These are phyloP conservation scores for Phacellophora camtschatica DNA, from an alignment of 30 jellyfish, hydroid and myxozoan genomes.

Conservation along the genomic window DNA sequence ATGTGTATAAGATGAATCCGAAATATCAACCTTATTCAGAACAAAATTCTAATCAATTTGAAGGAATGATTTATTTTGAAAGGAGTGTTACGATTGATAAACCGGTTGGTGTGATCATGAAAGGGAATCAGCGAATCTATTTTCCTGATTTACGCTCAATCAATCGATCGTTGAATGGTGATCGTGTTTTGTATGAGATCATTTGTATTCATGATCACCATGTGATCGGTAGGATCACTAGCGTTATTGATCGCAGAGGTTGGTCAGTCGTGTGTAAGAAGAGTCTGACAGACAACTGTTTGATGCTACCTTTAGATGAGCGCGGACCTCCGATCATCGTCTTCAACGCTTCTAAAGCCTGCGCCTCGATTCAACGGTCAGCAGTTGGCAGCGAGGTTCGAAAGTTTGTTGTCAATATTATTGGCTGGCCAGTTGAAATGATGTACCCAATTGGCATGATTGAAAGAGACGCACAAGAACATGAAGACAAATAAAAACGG, in stretches of 20 bases:
- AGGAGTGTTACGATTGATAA: not conserved
- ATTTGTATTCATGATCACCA: not conserved
- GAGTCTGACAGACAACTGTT: slow-evolving; percentile 8
- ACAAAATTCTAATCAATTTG: not conserved
- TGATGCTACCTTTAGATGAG: slow-evolving; percentile 42
- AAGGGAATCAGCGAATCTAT: not conserved
- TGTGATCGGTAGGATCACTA: slow-evolving; percentile 15
- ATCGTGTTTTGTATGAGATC: slow-evolving; percentile 15
- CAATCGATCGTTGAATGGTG: slow-evolving; percentile 60
- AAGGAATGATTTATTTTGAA: slow-evolving; percentile 18
- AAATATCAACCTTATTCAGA: slow-evolving; percentile 1
- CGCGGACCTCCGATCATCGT: slow-evolving; percentile 62
- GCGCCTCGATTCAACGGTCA: not conserved
- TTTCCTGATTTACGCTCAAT: slow-evolving; percentile 19
- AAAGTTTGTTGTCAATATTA: slow-evolving; percentile 6
- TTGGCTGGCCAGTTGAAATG: slow-evolving; percentile 63
- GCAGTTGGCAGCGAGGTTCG: slow-evolving; percentile 26
- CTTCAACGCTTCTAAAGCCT: not conserved
- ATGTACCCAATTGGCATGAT: slow-evolving; percentile 55
- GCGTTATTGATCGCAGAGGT: slow-evolving; percentile 10
- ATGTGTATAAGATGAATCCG: not conserved
- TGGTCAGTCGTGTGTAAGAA: slow-evolving; percentile 21
- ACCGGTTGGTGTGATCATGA: slow-evolving; percentile 10
- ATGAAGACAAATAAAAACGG: not conserved
- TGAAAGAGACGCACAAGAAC: slow-evolving; percentile 17